Evolutionary conservation across 2,888 invertebrate species (phyloP), one percentile per base, ranked within the genome.

Genomic region (Tridacna crocea): DNA sequence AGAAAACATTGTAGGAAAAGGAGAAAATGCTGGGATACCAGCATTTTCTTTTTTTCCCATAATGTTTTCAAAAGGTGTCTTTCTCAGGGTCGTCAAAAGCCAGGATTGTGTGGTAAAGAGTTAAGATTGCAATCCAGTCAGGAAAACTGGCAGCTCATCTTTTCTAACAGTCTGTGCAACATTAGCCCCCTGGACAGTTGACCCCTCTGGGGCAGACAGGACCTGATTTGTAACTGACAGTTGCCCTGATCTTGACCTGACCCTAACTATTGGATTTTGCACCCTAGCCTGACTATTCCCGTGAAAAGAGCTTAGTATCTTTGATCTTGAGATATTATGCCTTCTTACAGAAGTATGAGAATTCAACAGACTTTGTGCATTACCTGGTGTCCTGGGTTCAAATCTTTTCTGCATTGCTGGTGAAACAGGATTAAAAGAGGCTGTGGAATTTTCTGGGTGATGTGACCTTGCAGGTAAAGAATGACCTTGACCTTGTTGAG

Each of bases 41-140:
- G n/a, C n/a, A n/a, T n/a, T n/a, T n/a, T n/a, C n/a, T n/a, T n/a
- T n/a, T n/a, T n/a, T n/a, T n/a, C n/a, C n/a, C n/a, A n/a, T n/a
- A n/a, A n/a, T n/a, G n/a, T n/a, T n/a, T n/a, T n/a, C n/a, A n/a
- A n/a, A n/a, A n/a, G n/a, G n/a, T n/a, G n/a, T n/a, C n/a, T n/a
- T n/a, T n/a, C n/a, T n/a, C n/a, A n/a, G n/a, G n/a, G n/a, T n/a
- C n/a, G n/a, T n/a, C n/a, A n/a, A n/a, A n/a, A n/a, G n/a, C n/a
- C n/a, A n/a, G n/a, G n/a, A n/a, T n/a, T n/a, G n/a, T n/a, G n/a
- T n/a, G n/a, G n/a, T n/a, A n/a, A 36, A 36, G 36, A 36, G 2
- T 36, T 36, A 55, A 6, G 15, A n/a, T 66, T 66, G 66, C n/a
- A 66, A 46, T 6, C 66, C 66, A 66, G 66, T 66, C 6, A 66